Conservation (phyloP, 2,797 vertebrate species). For the Catamblyrhynchus diadema region DNA sequence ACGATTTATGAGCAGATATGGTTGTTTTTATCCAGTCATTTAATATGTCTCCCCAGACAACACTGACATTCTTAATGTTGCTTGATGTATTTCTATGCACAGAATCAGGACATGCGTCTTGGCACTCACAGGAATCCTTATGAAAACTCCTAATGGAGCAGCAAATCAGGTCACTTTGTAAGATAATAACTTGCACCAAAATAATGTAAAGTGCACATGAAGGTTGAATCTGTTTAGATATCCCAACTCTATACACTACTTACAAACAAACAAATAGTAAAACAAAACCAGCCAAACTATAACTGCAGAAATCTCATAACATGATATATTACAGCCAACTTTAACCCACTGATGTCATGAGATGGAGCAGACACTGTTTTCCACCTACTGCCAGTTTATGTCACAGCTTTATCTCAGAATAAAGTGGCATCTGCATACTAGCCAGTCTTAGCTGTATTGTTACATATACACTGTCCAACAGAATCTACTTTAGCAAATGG, state of each 20-base stretch:
- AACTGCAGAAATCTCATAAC: background rate
- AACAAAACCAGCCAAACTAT: background rate
- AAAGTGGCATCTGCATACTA: background rate
- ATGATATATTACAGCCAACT: background rate
- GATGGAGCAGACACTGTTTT: background rate
- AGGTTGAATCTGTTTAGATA: background rate
- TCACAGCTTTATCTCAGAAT: background rate
- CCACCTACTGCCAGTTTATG: background rate
- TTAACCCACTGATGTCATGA: background rate
- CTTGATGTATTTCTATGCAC: background rate
- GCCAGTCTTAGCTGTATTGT: background rate
- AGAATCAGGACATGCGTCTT: background rate
- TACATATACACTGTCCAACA: background rate
- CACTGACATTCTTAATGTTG: background rate
- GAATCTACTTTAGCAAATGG: background rate
- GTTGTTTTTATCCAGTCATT: background rate
- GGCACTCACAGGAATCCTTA: background rate
- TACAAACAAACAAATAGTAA: background rate
- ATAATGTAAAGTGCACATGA: background rate
- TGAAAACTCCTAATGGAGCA: background rate
- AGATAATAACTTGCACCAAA: background rate
- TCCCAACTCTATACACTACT: background rate
- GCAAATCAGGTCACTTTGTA: background rate
- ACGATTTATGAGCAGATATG: background rate
- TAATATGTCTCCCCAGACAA: background rate